Conservation (phyloP, 2,888 invertebrate genomes). For the Poecilus cupreus region DNA sequence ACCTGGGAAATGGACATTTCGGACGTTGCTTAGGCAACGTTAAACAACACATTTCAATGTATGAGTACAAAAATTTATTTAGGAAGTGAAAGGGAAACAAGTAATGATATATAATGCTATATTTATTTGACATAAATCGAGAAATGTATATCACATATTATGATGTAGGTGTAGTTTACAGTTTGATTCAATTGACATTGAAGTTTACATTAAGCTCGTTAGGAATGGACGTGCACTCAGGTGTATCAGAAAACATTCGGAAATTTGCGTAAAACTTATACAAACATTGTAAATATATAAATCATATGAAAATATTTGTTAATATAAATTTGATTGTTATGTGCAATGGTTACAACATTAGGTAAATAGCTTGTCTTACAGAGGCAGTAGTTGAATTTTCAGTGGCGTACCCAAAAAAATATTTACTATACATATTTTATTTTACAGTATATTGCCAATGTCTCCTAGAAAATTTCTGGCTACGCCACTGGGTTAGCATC, state of each 20-base stretch:
- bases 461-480: background rate
- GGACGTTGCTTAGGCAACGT: no score
- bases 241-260: constrained; percentile 32
- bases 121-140: constrained; percentile 58
- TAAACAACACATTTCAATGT: no score
- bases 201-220: constrained; percentile 72
- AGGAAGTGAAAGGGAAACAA: background rate
- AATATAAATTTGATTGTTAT: constrained; percentile 43
- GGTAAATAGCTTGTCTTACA: constrained; percentile 29
- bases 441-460: background rate
- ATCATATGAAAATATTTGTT: constrained; percentile 7
- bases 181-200: constrained; percentile 72
- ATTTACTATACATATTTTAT: background rate
- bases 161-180: constrained; percentile 56
- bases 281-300: constrained; percentile 41
- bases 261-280: constrained; percentile 14
- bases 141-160: constrained; percentile 58
- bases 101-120: constrained; percentile 56
- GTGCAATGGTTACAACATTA: constrained; percentile 34
- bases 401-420: background rate
- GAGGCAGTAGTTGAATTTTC: constrained; percentile 4
- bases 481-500: background rate
- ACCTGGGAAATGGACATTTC: no score
- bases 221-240: constrained; percentile 64
- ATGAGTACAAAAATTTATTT: no score